These are phyloP conservation scores for Amphipyra tragopoginis DNA, from an alignment of 2,888 invertebrate species.

Conservation along the genomic window DNA sequence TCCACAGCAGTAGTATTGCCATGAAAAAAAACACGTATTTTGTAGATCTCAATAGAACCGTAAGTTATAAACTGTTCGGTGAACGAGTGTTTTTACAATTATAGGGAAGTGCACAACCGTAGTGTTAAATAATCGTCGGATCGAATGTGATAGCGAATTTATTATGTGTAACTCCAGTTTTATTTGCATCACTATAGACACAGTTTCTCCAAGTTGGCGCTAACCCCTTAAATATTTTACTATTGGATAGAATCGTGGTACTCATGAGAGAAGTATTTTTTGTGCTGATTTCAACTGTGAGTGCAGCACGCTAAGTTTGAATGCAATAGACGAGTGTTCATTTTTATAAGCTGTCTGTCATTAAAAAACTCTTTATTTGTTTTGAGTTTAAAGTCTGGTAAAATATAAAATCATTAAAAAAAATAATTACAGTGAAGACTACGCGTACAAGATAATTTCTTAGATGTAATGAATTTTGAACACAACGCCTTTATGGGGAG, in stretches of 20 bases:
- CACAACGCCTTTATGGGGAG: not conserved
- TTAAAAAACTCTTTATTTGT: no score
- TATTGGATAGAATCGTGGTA: not conserved
- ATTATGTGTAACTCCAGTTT: conserved; percentile 25
- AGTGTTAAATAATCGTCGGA: conserved; percentile 45
- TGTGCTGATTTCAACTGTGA: no score
- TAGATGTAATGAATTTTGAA: no score
- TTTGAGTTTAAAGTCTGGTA: no score
- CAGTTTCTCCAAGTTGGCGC: conserved; percentile 33
- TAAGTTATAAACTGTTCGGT: conserved; percentile 75
- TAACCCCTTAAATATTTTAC: not conserved
- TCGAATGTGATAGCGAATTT: conserved; percentile 72
- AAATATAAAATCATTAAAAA: no score
- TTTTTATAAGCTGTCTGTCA: no score
- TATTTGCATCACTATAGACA: conserved; percentile 24
- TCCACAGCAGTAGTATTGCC: conserved; percentile 68
- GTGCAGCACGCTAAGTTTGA: no score
- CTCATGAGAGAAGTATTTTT: not conserved
- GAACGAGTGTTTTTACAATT: conserved; percentile 50
- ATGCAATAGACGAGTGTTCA: no score
- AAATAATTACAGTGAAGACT: no score
- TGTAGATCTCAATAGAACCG: conserved; percentile 84
- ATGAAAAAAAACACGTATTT: conserved; percentile 74
- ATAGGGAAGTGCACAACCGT: conserved; percentile 58
- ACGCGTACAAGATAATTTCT: no score